Percentiles rank a stretch among this genome's conserved stretches.
Conservation (phyloP, 64 coral and sea anemone species). For the Dendronephthya gigantea region DNA sequence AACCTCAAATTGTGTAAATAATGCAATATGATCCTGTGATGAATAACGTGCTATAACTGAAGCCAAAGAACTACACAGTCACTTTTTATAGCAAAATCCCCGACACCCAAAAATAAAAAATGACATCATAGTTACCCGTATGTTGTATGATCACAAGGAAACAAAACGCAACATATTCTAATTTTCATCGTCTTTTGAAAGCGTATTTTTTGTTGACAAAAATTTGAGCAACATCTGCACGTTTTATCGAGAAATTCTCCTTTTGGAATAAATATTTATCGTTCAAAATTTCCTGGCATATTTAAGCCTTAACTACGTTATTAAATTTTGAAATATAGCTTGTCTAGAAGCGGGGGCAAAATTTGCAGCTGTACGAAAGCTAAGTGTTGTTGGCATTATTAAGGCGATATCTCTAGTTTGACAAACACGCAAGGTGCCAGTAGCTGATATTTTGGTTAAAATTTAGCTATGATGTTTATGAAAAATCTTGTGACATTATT, state of each 20-base stretch:
- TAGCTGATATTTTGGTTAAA: background rate
- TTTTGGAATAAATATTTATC: no score
- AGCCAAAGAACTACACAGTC: no score
- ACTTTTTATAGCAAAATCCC: background rate
- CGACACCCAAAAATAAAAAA: background rate
- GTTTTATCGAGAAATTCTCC: no score
- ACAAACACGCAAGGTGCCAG: background rate
- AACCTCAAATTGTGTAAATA: no score
- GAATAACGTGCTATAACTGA: no score
- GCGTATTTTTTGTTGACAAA: no score
- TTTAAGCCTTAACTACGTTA: no score
- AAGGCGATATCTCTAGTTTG: background rate
- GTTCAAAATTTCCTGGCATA: no score
- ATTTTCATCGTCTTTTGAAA: no score
- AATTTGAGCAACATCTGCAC: no score
- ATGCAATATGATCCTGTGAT: no score
- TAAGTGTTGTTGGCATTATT: background rate
- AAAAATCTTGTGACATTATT: background rate
- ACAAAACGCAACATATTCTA: background rate
- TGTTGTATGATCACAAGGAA: background rate
- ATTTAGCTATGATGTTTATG: no score
- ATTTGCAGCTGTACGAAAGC: background rate
- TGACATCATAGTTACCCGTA: background rate
- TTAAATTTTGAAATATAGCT: background rate
- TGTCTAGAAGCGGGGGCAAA: background rate